Evolutionary conservation across 2,113 vertebrate species (phyloP).

Genomic region (Brienomyrus brachyistius): DNA sequence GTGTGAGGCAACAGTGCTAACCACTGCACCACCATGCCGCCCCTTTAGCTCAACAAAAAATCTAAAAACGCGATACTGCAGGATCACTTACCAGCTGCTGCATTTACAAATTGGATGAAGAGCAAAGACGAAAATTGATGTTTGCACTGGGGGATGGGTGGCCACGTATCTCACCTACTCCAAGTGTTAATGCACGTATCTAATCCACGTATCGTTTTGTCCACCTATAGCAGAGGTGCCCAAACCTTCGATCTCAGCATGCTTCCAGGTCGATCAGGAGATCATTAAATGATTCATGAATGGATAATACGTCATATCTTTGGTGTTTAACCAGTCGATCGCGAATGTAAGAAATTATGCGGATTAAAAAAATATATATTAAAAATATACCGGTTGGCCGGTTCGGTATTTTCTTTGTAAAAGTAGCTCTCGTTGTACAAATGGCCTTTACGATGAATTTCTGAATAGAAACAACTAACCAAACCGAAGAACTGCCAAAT

Average conservation of each 20-base stretch:
- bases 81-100: too few species aligned
- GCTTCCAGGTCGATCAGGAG: background rate
- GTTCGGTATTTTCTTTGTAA: background rate
- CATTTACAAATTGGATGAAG: too few species aligned
- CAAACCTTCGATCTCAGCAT: background rate
- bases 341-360: background rate
- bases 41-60: too few species aligned
- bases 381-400: too few species aligned
- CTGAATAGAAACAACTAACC: background rate
- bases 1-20: too few species aligned
- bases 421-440: background rate
- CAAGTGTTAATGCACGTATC: background rate
- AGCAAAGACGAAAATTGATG: too few species aligned
- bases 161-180: background rate
- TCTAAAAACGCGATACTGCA: too few species aligned
- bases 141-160: too few species aligned
- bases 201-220: background rate
- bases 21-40: too few species aligned
- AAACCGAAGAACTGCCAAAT: background rate
- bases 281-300: background rate
- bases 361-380: too few species aligned
- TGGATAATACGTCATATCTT: background rate
- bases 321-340: background rate
- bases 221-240: background rate
- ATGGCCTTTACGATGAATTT: background rate